Evolutionary conservation across 2,888 invertebrate species (phyloP), one percentile per base, ranked within the genome.

Genomic region (Sabellastarte sp.): DNA sequence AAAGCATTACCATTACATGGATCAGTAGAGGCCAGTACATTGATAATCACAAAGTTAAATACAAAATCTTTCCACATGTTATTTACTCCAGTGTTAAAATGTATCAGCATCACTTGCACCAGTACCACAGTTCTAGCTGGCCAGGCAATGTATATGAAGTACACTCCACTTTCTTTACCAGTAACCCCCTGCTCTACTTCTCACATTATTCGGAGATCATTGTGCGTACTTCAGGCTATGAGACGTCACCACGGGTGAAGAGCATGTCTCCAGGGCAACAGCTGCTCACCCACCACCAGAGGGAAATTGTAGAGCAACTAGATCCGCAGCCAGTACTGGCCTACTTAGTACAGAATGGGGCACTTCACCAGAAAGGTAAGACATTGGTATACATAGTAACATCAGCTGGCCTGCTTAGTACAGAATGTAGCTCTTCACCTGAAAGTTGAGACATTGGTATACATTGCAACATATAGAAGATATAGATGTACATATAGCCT

Each of bases 301-400:
- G 73, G 51, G 79, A 81, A 58, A 72, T 82, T 63, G 73, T 80
- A 4, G 76, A 80, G 58, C 73, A 76, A 29, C 73, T 81, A 29
- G 81, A 82, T 29, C 74, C 80, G 0, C 80, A 80, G 57, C 76
- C 77, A 41, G 76, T 80, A 58, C 76, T 79, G 62, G 80, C 79
- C 67, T 82, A 82, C 66, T 76, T 82, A 24, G 61, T 78, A 28
- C 80, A 80, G 63, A 79, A 81, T 70, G 76, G 80, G 4, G 79
- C 77, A 30, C 73, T 80, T 32, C 74, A 76, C 64, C 67, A 74
- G 53, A 10, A 41, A 41, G 41, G 41, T 41, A 20, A 41, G 41
- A n/a, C n/a, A n/a, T n/a, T n/a, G n/a, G n/a, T n/a, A n/a, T n/a
- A n/a, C n/a, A n/a, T n/a, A n/a, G n/a, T n/a, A n/a, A n/a, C n/a